phyloP scores from a whole-genome alignment of 2,888 invertebrate genomes.

The Sipha maydis region DNA sequence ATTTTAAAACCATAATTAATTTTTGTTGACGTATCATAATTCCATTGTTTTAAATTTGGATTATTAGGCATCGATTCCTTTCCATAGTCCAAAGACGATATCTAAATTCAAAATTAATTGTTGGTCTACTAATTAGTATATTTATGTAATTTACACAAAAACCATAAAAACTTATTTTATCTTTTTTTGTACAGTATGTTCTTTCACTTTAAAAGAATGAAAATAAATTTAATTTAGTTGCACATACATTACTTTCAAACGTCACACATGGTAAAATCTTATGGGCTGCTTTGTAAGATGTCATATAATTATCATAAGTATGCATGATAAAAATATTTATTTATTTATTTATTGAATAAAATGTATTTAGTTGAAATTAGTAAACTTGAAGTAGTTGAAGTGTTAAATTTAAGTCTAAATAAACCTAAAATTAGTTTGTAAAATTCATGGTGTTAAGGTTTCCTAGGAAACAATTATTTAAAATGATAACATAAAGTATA shows the following conservation, averaged over 20 bases:
- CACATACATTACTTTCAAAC: constrained; percentile 50
- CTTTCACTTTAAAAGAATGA: not conserved
- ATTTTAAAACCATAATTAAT: constrained; percentile 27
- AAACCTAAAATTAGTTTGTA: not conserved
- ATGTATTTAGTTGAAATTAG: not conserved
- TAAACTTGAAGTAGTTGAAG: not conserved
- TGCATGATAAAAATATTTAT: not conserved
- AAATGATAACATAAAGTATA: not conserved
- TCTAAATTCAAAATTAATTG: not conserved
- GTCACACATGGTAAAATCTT: constrained; percentile 12
- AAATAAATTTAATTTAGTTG: not conserved
- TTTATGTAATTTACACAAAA: not conserved
- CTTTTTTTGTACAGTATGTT: not conserved
- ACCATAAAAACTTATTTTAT: not conserved
- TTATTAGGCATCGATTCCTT: constrained; percentile 10
- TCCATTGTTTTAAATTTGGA: constrained; percentile 49
- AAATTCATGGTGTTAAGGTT: constrained; percentile 5
- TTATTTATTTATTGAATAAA: not conserved
- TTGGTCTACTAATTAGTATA: not conserved
- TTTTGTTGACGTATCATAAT: constrained; percentile 40
- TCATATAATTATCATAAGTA: not conserved
- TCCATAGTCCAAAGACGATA: not conserved
- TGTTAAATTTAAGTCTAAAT: not conserved
- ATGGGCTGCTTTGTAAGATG: constrained; percentile 44
- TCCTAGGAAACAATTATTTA: constrained; percentile 22